phyloP scores from a whole-genome alignment of 2,113 vertebrate species.

The Anguilla japonica region DNA sequence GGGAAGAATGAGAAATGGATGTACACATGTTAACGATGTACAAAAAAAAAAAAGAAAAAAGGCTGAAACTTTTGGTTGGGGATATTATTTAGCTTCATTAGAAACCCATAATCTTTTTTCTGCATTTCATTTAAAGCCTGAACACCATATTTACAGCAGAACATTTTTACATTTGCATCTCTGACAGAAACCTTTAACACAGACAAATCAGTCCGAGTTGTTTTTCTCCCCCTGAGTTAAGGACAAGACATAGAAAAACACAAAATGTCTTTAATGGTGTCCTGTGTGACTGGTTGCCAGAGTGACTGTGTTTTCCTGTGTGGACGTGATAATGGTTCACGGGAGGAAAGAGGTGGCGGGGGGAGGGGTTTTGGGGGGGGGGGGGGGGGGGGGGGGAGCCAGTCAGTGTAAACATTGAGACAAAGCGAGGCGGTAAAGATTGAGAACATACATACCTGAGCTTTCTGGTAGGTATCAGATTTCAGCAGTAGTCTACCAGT shows the following conservation, averaged over 20 bases:
- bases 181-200: slow-evolving; percentile 3
- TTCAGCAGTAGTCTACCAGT: slow-evolving; percentile 53
- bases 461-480: slow-evolving; percentile 65
- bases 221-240: slow-evolving; percentile 42
- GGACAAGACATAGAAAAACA: slow-evolving; percentile 29
- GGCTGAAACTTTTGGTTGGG: not conserved
- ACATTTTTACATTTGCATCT: not conserved
- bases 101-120: not conserved
- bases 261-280: slow-evolving; percentile 69
- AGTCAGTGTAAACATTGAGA: slow-evolving; percentile 69
- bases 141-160: not conserved
- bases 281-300: slow-evolving; percentile 70
- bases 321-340: slow-evolving; percentile 66
- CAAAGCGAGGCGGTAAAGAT: slow-evolving; percentile 64
- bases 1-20: not conserved
- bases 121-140: not conserved
- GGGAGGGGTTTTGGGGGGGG: slow-evolving; percentile 19
- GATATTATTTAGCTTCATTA: not conserved
- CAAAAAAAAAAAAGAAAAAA: not conserved
- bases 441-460: slow-evolving; percentile 64
- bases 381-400: slow-evolving; percentile 28
- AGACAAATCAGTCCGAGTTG: slow-evolving; percentile 34
- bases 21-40: not conserved
- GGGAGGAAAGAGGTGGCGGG: slow-evolving; percentile 54
- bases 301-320: slow-evolving; percentile 66